These are phyloP conservation scores for Neodiprion pinetum DNA, from an alignment of 1,140 invertebrate species.

Conservation along the genomic window DNA sequence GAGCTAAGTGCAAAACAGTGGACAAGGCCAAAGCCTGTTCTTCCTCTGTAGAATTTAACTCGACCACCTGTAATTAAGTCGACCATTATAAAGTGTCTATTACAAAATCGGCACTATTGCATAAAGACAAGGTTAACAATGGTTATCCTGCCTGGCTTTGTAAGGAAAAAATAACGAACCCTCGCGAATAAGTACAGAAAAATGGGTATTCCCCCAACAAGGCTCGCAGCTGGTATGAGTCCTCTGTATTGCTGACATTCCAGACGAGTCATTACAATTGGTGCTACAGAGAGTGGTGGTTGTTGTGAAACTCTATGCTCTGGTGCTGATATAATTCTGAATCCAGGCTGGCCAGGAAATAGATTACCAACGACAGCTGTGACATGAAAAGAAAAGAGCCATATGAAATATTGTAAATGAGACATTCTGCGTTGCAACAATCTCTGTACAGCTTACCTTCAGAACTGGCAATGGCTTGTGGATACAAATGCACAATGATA, in stretches of 20 bases:
- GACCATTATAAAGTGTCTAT: too few relatives aligned
- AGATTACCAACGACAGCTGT: constrained; percentile 54
- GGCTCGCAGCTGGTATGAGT: constrained; percentile 62
- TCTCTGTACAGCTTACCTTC: constrained; percentile 50
- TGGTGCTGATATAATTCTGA: constrained; percentile 55
- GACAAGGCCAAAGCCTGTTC: constrained; percentile 67
- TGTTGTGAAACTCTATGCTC: constrained; percentile 61
- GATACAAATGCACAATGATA: constrained; percentile 65
- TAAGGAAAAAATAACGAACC: constrained; percentile 46
- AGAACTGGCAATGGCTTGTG: constrained; percentile 63
- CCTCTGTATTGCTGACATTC: constrained; percentile 62
- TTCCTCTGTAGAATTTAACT: constrained; percentile 63
- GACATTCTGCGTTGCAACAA: neutral
- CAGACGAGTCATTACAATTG: constrained; percentile 49
- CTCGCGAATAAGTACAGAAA: constrained; percentile 70
- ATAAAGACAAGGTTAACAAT: neutral
- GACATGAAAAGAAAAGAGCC: neutral
- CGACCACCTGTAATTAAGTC: constrained; percentile 61
- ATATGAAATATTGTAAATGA: neutral
- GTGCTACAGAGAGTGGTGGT: constrained; percentile 55
- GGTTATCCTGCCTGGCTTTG: neutral
- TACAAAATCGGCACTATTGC: neutral
- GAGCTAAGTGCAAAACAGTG: constrained; percentile 62
- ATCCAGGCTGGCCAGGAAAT: constrained; percentile 60
- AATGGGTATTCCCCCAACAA: constrained; percentile 67